A percentile compares a stretch with the other conserved stretches of the same genome.
These are phyloP conservation scores for Notolepis coatsorum DNA, from an alignment of 2,797 vertebrate genomes.

Conservation along the genomic window DNA sequence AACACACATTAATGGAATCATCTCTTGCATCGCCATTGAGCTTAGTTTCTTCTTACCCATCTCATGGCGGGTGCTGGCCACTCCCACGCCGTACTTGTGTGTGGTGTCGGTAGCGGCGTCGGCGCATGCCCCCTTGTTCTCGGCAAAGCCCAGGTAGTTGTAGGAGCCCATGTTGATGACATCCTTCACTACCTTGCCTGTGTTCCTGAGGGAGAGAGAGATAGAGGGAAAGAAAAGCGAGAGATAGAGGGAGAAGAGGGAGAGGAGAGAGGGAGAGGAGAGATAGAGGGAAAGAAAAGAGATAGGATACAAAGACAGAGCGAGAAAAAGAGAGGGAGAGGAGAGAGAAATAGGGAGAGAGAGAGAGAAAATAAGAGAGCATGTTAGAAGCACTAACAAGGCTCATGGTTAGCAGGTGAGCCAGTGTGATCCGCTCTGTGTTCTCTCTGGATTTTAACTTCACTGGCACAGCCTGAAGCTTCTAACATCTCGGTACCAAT, in stretches of 20 bases:
- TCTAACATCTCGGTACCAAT: neutral
- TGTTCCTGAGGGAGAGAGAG: constrained; percentile 82
- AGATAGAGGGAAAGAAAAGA: neutral
- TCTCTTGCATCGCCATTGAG: too few species aligned
- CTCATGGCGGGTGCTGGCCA: constrained; percentile 92
- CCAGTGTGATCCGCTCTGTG: neutral
- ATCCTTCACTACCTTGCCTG: constrained; percentile 89
- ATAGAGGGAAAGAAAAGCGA: neutral
- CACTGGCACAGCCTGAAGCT: neutral
- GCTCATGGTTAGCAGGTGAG: neutral
- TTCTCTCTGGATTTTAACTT: neutral
- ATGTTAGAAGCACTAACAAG: neutral
- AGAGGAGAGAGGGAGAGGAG: neutral
- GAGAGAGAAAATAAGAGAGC: neutral
- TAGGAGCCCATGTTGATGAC: constrained; percentile 99
- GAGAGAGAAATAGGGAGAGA: neutral
- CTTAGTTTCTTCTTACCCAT: constrained; percentile 81
- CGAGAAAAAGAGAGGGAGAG: too few species aligned
- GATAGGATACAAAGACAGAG: neutral
- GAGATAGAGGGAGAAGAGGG: neutral
- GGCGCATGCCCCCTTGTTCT: constrained; percentile 87
- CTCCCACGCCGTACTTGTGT: constrained; percentile 88
- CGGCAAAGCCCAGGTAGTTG: constrained; percentile 97
- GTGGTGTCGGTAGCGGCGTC: constrained; percentile 84
- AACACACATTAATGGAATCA: too few species aligned